Conservation (phyloP, 2,113 vertebrate species). For the Ascaphus truei region DNA sequence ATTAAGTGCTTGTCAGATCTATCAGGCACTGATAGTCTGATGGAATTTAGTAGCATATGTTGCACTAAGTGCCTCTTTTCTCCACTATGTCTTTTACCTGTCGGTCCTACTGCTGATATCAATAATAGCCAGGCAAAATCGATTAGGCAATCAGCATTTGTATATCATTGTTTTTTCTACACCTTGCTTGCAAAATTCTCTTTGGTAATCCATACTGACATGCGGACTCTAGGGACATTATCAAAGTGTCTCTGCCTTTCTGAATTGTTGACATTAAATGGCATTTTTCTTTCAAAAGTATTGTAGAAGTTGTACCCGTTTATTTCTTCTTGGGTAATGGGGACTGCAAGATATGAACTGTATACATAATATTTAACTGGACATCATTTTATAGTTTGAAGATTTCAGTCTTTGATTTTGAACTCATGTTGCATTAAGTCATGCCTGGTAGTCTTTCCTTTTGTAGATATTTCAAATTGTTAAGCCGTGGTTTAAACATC, state of each 20-base stretch:
- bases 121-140: background rate
- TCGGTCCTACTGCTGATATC: background rate
- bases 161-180: background rate
- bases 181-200: too few relatives aligned
- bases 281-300: background rate
- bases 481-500: too few relatives aligned
- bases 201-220: background rate
- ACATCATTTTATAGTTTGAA: background rate
- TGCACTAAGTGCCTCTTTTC: background rate
- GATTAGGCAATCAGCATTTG: background rate
- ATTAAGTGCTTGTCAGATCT: too few relatives aligned
- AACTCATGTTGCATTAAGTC: background rate
- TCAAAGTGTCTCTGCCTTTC: background rate
- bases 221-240: background rate
- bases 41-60: background rate
- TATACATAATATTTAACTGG: constrained; percentile 3
- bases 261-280: background rate
- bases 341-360: too few relatives aligned
- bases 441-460: background rate
- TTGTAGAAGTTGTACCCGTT: background rate
- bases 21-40: too few relatives aligned
- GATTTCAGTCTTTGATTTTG: background rate
- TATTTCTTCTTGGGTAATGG: too few relatives aligned
- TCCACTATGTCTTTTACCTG: background rate
- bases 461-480: too few relatives aligned